Percentiles rank a stretch among this genome's conserved stretches.
Conservation (phyloP, 2,888 invertebrate species). For the Sipunculus nudus region DNA sequence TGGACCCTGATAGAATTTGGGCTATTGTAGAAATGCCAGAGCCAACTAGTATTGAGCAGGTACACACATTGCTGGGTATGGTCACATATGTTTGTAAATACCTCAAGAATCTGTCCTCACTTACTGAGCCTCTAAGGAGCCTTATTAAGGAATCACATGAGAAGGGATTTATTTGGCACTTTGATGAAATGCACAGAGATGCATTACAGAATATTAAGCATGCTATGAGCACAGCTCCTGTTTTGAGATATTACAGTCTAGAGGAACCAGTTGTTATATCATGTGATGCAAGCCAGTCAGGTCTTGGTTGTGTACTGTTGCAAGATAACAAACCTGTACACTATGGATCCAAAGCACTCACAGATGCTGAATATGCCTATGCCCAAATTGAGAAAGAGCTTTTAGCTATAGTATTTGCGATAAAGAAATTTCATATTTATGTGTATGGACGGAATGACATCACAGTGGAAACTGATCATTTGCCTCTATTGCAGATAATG, state of each 20-base stretch:
- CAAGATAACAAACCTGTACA: background rate
- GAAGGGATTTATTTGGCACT: background rate
- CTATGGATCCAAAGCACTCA: background rate
- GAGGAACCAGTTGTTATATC: background rate
- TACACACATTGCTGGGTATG: no score
- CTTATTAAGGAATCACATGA: background rate
- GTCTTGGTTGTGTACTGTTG: background rate
- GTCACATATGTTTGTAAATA: background rate
- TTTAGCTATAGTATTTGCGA: conserved; percentile 10
- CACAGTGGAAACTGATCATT: conserved; percentile 24
- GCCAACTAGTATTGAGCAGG: no score
- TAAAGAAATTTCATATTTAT: conserved; percentile 17
- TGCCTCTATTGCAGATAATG: conserved; percentile 9
- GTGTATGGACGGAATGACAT: conserved; percentile 11
- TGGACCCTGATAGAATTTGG: no score
- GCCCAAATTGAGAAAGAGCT: conserved; percentile 21
- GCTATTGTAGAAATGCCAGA: no score
- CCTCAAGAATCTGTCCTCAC: background rate
- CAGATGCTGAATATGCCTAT: conserved; percentile 8
- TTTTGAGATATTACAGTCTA: background rate
- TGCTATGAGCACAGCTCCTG: background rate
- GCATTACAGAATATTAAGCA: background rate
- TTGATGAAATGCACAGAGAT: background rate
- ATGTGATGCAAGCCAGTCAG: background rate
- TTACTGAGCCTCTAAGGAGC: background rate